Evolutionary conservation across 2,113 vertebrate genomes (phyloP).

Genomic region (Eurystomus gularis): DNA sequence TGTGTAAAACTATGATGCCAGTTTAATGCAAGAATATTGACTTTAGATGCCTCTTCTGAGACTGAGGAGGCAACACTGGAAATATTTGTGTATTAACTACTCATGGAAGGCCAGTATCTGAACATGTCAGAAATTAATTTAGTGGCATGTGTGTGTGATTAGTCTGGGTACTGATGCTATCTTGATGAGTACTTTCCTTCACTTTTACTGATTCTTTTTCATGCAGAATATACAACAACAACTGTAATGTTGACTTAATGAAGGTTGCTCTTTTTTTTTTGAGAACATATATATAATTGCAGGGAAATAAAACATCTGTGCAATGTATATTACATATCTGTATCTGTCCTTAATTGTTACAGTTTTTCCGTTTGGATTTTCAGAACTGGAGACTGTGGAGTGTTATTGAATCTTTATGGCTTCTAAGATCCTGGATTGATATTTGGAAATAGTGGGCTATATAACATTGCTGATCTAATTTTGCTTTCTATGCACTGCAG

Average conservation of each 20-base stretch:
- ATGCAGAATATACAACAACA: background rate
- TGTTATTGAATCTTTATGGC: conserved; percentile 49
- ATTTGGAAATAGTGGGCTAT: background rate
- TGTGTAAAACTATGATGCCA: background rate
- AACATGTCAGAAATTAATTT: conserved; percentile 10
- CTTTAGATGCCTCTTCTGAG: background rate
- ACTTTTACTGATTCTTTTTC: conserved; percentile 7
- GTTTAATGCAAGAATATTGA: background rate
- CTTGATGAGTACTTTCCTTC: background rate
- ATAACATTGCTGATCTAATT: background rate
- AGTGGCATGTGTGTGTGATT: background rate
- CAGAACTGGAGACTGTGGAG: conserved; percentile 1
- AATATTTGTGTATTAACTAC: background rate
- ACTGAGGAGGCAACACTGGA: background rate
- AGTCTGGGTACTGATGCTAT: conserved; percentile 2
- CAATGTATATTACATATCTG: conserved; percentile 41
- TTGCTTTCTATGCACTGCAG: background rate
- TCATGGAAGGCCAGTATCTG: background rate
- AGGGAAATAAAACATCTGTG: conserved; percentile 67
- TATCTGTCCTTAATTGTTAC: conserved; percentile 48
- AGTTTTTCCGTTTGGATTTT: conserved; percentile 28
- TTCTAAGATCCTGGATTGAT: conserved; percentile 4
- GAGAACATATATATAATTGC: conserved; percentile 51
- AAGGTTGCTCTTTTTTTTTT: background rate
- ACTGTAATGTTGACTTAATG: conserved; percentile 47